Evolutionary conservation across 2,113 vertebrate genomes (phyloP).

Genomic region (Thomomys bottae): DNA sequence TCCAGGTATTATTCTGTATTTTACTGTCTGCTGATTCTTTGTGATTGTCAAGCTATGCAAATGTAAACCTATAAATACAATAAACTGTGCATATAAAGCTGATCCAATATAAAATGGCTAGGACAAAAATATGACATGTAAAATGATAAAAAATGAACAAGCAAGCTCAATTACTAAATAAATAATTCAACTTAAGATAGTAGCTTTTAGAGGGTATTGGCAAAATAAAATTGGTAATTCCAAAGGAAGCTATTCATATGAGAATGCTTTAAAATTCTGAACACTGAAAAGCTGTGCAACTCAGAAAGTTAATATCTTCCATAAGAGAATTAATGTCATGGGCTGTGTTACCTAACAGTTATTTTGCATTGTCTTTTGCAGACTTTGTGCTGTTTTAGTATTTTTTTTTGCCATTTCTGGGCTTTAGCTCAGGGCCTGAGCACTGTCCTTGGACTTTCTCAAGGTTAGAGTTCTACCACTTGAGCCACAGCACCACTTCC

Average conservation of each 20-base stretch:
- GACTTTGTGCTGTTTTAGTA: not conserved
- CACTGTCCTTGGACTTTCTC: too few species aligned
- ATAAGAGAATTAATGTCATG: constrained; percentile 15
- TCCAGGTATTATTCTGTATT: constrained; percentile 3
- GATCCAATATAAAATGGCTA: not conserved
- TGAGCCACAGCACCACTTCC: too few species aligned
- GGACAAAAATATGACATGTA: not conserved
- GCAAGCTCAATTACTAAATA: constrained; percentile 6
- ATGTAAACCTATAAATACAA: constrained; percentile 61
- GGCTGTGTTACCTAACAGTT: not conserved
- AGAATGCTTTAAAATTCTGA: not conserved
- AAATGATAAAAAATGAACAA: constrained; percentile 45
- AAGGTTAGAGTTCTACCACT: too few species aligned
- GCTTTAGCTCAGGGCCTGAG: too few species aligned
- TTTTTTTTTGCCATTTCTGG: too few species aligned
- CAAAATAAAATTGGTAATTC: not conserved
- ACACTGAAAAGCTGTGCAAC: not conserved
- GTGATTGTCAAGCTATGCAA: constrained; percentile 63
- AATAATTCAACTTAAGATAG: constrained; percentile 44
- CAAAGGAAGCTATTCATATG: not conserved
- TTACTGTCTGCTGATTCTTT: not conserved
- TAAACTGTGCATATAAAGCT: constrained; percentile 25
- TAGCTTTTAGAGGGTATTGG: not conserved
- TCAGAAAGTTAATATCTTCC: not conserved
- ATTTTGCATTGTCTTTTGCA: not conserved